A percentile compares a stretch with the other conserved stretches of the same genome.
phyloP scores from a whole-genome alignment of 2,797 vertebrate species.

The Taeniopygia guttata region DNA sequence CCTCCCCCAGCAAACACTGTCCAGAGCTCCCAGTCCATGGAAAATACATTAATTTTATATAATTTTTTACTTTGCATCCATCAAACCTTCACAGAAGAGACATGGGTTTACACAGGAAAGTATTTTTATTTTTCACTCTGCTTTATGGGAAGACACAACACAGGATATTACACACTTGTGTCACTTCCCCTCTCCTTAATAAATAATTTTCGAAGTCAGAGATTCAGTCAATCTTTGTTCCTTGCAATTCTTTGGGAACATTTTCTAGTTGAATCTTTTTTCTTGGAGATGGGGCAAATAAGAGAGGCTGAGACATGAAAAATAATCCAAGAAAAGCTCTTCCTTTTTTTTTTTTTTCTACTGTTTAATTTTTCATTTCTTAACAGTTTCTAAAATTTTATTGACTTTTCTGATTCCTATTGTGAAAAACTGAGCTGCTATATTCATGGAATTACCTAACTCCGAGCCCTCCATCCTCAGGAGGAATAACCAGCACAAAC shows the following conservation, averaged over 20 bases:
- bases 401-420: background rate
- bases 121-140: background rate
- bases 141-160: background rate
- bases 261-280: background rate
- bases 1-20: background rate
- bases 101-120: background rate
- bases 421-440: background rate
- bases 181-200: background rate
- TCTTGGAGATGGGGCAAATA: background rate
- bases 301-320: background rate
- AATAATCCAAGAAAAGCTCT: background rate
- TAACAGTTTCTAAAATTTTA: background rate
- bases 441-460: background rate
- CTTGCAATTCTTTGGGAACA: background rate
- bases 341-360: no score
- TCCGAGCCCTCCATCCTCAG: background rate
- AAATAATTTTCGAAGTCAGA: background rate
- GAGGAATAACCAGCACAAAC: background rate
- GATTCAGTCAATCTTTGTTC: background rate
- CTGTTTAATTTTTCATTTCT: background rate
- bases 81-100: background rate
- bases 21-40: fast-evolving
- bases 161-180: background rate
- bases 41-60: background rate
- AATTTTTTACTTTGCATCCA: background rate